Base-by-base conservation (phyloP, 2,888 invertebrate genomes). In the Melanophora roralis region DNA sequence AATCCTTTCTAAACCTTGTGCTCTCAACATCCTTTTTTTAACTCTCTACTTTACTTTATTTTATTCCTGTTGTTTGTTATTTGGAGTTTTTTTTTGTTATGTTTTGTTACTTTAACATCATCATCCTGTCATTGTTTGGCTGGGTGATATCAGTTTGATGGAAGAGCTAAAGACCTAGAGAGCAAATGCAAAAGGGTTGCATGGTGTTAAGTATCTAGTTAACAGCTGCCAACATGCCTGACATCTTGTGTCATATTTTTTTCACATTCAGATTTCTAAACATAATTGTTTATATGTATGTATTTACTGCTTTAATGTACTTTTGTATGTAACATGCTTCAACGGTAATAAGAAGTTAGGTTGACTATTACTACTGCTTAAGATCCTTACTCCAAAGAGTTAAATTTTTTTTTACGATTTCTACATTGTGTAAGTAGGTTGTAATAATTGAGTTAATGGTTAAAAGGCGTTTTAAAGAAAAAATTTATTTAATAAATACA, bases 201-300 rank as follows among this genome's bases (percentile, higher is more conserved):
- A 68, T 51, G 27, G 64, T 55, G 49, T 76, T 67, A 47, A 64
- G 72, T 72, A 76, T 76, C 72, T 27, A 80, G 80, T 80, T 80
- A 76, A 80, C 76, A 80, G 80, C 77, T 82, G 81, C 81, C 83
- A 83, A 67, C 78, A 71, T 82, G 65, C 62, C 73, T 81, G 81
- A 74, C 81, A 81, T 81, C 75, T 81, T 75, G 62, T 81, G 72
- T 81, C 78, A 78, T 62, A 75, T 75, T 75, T 75, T 59, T 55
- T 43, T 60, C 51, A n/a, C n/a, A 27, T 60, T 14, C 7, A 36
- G 36, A 60, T 68, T 74, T 68, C 45, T 43, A 51, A 51, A 45
- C 36, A 75, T 47, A 27, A 45, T 21, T 34, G 67, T 53, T 14
- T 53, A 34, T 21, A 51, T 23, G 27, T 27, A 6, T 27, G 27